Evolutionary conservation across 2,113 vertebrate genomes (phyloP).

Genomic region (Sialia sialis): DNA sequence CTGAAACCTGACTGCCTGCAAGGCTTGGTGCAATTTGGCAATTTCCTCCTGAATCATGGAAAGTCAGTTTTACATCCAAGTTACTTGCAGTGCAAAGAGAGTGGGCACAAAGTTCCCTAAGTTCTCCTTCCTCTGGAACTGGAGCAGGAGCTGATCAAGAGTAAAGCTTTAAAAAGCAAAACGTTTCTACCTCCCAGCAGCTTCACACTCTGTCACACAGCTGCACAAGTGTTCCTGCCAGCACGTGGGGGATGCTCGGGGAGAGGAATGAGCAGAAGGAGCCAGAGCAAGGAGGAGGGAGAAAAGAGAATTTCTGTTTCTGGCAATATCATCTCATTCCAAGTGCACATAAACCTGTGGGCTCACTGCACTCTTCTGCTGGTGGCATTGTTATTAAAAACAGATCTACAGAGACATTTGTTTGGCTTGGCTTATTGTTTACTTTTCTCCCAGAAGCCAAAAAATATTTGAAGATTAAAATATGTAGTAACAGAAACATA

Average conservation of each 20-base stretch:
- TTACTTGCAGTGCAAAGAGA: not conserved
- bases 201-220: not conserved
- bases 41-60: constrained; percentile 2
- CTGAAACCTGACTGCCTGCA: constrained; percentile 23
- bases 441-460: not conserved
- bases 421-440: not conserved
- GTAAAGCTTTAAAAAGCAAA: not conserved
- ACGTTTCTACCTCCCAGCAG: not conserved
- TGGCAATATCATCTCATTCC: not conserved
- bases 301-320: not conserved
- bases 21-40: not conserved
- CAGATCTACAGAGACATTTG: not conserved
- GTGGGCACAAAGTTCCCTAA: not conserved
- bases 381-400: not conserved
- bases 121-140: not conserved
- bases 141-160: not conserved
- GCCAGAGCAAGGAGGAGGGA: not conserved
- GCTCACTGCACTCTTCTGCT: not conserved
- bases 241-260: not conserved
- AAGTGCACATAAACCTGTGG: not conserved
- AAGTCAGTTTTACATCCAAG: not conserved
- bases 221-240: not conserved
- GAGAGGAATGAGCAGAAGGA: not conserved
- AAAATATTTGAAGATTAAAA: not conserved
- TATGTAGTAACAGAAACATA: not conserved